Evolutionary conservation across 2,888 invertebrate species (phyloP), one percentile per base, ranked within the genome.

Genomic region (Pyrochroa serraticornis): DNA sequence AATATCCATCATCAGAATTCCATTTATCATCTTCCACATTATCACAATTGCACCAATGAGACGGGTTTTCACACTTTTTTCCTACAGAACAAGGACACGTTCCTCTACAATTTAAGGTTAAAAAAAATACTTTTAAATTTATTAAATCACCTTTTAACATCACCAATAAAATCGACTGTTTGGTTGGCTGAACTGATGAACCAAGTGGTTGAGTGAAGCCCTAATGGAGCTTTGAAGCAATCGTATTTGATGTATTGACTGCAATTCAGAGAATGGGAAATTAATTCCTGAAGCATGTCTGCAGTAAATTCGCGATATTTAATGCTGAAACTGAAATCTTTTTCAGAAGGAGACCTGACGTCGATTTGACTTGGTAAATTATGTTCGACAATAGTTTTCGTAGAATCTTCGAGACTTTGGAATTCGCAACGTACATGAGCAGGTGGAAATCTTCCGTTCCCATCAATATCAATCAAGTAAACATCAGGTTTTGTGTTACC

Each of bases 381-480:
- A 74, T 95, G 95, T 73, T 94, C 93, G 0, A 95, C 93, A 64
- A 94, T 93, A 3, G 90, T 91, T 64, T 94, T 94, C 0, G 92
- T 92, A 0, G 87, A 85, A 73, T 93, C 92, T 58, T 92, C 92
- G 69, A 91, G 84, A 37, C 90, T 90, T 74, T 93, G 93, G 75
- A 96, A 96, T 75, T 94, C 92, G 75, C 96, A 97, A 70, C 93
- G 90, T 0, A 96, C 95, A 71, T 93, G 89, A 0, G 94, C 93
- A 0, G 95, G 95, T 2, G 95, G 93, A 73, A 94, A 92, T 55
- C 91, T 87, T 0, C 96, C 96, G 74, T 94, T 94, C 0, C 96
- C 95, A 74, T 97, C 96, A 49, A 96, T 93, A 74, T 97, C 96
- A 68, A 96, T 94, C 41, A 91, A 85, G 75, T 95, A 96, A 0